Evolutionary conservation across 2,888 invertebrate species (phyloP), one percentile per base, ranked within the genome.

Genomic region (Polymixis lichenea): DNA sequence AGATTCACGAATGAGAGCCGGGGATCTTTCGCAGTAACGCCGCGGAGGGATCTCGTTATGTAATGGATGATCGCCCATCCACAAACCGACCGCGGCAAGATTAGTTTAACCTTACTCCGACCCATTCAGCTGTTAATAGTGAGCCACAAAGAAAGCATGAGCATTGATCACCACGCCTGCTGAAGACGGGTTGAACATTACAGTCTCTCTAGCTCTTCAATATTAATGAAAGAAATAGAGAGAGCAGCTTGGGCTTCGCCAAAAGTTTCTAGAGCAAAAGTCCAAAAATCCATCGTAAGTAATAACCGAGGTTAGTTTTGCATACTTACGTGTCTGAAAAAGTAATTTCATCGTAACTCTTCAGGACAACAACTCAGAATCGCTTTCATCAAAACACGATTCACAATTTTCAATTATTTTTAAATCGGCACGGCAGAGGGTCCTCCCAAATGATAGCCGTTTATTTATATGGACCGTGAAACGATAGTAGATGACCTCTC

Each of bases 391-490:
- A 64, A 49, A 55, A 80, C 25, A 77, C 56, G 46, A 53, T 53
- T 80, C 56, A 64, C 51, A 72, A 56, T 9, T 58, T 78, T 64
- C 74, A 81, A 73, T 80, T 80, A 73, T 81, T 64, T 46, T 74
- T 74, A 58, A 80, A 58, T 74, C 19, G 74, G 17, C 64, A 74
- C 74, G 73, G 74, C 15, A n/a, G 22, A 80, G 49, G 81, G 51
- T 73, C 81, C 32, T 80, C 25, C 15, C 51, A 72, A 80, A 77
- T 64, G 64, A 58, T 51, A 32, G 51, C 32, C 74, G 43, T 77
- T 77, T 58, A 64, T 78, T 64, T 81, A 64, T 74, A 81, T 73
- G 81, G 51, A 58, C 51, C 77, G 74, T 81, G 56, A 73, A 78
- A 78, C 58, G 56, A 32, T 43, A 73, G 19, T 25, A 56, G 28